Percentiles rank a stretch among this genome's conserved stretches.
Evolutionary conservation across 2,888 invertebrate species (phyloP).

Genomic region (Empis livida): DNA sequence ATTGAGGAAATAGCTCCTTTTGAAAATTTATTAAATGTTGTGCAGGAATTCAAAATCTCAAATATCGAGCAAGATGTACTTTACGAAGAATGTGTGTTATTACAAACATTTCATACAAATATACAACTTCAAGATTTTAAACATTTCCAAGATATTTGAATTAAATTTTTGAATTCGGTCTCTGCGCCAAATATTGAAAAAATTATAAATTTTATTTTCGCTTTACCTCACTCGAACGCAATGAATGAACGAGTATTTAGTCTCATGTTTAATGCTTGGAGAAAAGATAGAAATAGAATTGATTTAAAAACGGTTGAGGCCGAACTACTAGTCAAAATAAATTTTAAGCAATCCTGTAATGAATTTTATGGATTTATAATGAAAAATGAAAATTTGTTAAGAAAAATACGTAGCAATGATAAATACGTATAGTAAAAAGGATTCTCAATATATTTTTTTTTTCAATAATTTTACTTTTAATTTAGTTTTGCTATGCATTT

Average conservation of each 20-base stretch:
- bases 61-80: background rate
- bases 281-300: background rate
- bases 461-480: too few relatives aligned
- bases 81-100: too few relatives aligned
- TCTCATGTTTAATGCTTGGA: background rate
- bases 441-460: too few relatives aligned
- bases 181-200: background rate
- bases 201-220: background rate
- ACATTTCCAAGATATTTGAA: background rate
- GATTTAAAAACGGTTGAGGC: background rate
- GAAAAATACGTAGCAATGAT: too few relatives aligned
- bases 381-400: too few relatives aligned
- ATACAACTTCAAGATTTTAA: background rate
- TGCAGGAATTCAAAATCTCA: background rate
- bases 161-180: background rate
- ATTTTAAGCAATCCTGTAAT: background rate
- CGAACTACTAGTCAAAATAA: background rate
- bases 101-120: too few relatives aligned
- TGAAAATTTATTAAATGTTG: background rate
- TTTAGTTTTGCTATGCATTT: too few relatives aligned
- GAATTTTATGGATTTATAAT: background rate
- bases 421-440: too few relatives aligned
- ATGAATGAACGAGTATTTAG: background rate
- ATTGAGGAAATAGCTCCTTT: background rate
- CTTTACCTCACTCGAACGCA: background rate